A percentile compares a stretch with the other conserved stretches of the same genome.
Evolutionary conservation across 2,888 invertebrate species (phyloP).

Genomic region (Caenorhabditis becei): DNA sequence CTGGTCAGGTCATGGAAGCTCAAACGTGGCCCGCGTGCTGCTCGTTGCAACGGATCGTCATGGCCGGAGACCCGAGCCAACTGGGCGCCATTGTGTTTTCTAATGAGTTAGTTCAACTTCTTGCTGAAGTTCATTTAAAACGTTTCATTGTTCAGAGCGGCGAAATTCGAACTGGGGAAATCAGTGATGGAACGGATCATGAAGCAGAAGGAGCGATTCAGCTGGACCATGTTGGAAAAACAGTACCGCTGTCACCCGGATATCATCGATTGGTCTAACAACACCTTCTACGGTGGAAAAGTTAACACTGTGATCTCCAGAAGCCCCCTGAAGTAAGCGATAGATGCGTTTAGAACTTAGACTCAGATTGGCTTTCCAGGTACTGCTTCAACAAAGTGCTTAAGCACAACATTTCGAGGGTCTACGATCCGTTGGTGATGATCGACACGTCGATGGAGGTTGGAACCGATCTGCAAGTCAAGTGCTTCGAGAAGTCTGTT

Average conservation of each 20-base stretch:
- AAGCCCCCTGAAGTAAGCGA: background rate
- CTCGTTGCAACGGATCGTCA: slow-evolving; percentile 17
- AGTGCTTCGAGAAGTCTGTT: background rate
- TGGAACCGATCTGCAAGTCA: background rate
- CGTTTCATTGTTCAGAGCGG: background rate
- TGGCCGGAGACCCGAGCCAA: slow-evolving; percentile 48
- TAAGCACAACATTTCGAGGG: too few species aligned
- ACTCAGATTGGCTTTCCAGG: background rate
- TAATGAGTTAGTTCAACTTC: background rate
- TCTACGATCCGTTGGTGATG: background rate
- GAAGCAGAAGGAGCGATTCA: slow-evolving; percentile 14
- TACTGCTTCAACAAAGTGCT: too few species aligned
- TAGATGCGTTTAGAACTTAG: background rate
- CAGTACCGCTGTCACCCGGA: slow-evolving; percentile 36
- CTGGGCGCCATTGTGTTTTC: slow-evolving; percentile 19
- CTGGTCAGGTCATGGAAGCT: slow-evolving; percentile 32
- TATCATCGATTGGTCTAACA: slow-evolving; percentile 24
- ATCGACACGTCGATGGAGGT: slow-evolving; percentile 11
- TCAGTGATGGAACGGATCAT: slow-evolving; percentile 28
- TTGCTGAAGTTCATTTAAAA: background rate
- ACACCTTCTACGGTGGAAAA: slow-evolving; percentile 38
- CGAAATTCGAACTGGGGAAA: too few species aligned
- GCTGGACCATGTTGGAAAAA: slow-evolving; percentile 26
- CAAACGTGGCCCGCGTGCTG: slow-evolving; percentile 20
- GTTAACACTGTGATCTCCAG: background rate